phyloP scores from a whole-genome alignment of 2,797 vertebrate species.

The Aplochiton taeniatus region DNA sequence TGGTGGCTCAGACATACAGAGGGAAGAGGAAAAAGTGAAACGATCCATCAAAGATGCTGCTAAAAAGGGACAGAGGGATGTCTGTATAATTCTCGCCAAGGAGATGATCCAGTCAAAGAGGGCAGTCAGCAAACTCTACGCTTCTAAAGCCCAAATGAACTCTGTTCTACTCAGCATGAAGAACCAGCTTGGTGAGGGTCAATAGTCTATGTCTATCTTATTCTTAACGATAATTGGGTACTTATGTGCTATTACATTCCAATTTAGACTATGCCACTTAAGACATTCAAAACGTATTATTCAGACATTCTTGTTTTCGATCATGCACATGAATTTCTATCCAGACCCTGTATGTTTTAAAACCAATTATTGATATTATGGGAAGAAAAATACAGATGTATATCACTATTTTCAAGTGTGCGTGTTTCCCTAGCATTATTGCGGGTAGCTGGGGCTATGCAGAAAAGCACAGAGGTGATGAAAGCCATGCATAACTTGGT shows the following conservation, averaged over 20 bases:
- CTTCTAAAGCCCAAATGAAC: constrained; percentile 98
- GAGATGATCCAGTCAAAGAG: constrained; percentile 92
- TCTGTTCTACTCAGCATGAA: constrained; percentile 96
- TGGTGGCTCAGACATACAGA: constrained; percentile 87
- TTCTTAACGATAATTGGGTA: no score
- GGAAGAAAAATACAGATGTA: no score
- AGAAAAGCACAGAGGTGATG: constrained; percentile 99
- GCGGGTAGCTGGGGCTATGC: constrained; percentile 88
- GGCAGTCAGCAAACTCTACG: constrained; percentile 89
- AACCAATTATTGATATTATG: no score
- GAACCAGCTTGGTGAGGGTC: constrained; percentile 91
- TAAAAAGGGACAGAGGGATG: constrained; percentile 93
- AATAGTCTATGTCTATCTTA: no score
- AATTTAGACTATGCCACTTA: background rate
- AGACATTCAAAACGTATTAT: no score
- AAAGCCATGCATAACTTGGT: constrained; percentile 95
- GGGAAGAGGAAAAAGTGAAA: constrained; percentile 97
- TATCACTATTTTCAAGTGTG: background rate
- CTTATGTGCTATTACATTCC: no score
- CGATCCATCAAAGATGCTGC: constrained; percentile 95
- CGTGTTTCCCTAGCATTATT: constrained; percentile 79
- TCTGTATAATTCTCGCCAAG: constrained; percentile 91
- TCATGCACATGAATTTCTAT: no score
- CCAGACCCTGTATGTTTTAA: no score
- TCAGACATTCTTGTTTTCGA: no score